These are phyloP conservation scores for Acanthopagrus latus DNA, from an alignment of 2,797 vertebrate species.

Conservation along the genomic window DNA sequence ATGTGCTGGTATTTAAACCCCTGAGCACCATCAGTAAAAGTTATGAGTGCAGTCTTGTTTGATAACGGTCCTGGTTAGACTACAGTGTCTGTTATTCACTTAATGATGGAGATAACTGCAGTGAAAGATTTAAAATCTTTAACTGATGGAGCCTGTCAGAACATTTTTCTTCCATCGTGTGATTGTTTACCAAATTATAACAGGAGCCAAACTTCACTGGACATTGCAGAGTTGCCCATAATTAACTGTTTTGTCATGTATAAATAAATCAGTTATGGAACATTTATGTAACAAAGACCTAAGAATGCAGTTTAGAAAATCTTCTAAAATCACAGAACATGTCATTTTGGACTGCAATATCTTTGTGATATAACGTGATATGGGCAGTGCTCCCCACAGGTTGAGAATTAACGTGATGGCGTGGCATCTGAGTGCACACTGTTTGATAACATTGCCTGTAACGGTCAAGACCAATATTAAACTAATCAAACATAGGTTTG, in stretches of 20 bases:
- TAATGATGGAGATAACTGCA: background rate
- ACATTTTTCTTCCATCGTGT: background rate
- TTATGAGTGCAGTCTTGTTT: background rate
- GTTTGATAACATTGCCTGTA: too few species aligned
- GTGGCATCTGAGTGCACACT: too few species aligned
- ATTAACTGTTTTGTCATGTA: background rate
- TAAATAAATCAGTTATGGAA: constrained; percentile 1
- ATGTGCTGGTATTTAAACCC: constrained; percentile 19
- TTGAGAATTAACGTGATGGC: too few species aligned
- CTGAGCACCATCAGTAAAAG: background rate
- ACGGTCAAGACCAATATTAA: too few species aligned
- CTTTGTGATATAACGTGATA: too few species aligned
- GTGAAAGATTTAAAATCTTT: background rate
- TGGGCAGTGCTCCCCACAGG: too few species aligned
- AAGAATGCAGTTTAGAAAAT: background rate
- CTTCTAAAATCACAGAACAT: too few species aligned
- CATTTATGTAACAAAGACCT: background rate
- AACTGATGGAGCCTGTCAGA: background rate
- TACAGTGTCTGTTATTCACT: background rate
- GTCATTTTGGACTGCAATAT: too few species aligned
- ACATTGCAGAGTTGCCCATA: background rate
- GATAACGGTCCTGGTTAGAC: background rate
- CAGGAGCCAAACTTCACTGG: background rate
- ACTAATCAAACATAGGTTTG: too few species aligned
- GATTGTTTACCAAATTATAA: background rate